Base-by-base conservation (phyloP, 1,140 invertebrate species). In the Drosophila melanica region DNA sequence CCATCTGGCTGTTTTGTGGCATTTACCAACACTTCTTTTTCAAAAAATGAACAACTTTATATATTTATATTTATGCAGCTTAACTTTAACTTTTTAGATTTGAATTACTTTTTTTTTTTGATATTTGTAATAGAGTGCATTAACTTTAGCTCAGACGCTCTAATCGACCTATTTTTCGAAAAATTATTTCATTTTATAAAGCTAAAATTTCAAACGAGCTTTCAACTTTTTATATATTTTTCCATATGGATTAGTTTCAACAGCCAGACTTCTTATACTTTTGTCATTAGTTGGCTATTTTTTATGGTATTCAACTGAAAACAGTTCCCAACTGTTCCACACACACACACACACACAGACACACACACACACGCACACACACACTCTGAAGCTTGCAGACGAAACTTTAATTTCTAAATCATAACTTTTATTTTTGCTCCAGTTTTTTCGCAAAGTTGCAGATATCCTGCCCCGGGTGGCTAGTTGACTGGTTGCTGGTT, bases 391-490 rank as follows among this genome's bases (percentile, higher is more conserved):
- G 54, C 60, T 68, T 60, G 57, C 62, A 60, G 57, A 9, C 74
- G 65, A 77, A 81, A 86, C 78, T 86, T 81, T 81, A 86, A 86
- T 85, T 85, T 86, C 78, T 75, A 70, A 86, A 85, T 86, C 81
- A 85, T 87, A 85, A 85, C 81, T 86, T 85, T 85, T 72, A 59
- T 81, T 71, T 76, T 44, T 69, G 68, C 67, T 57, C 73, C 20
- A 85, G 44, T 77, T 84, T 79, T 73, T 16, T n/a, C n/a, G 10
- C 53, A 35, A 35, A 47, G 57, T 23, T 42, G 16, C 50, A 63
- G 48, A 69, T 27, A 59, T 55, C 37, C 23, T 42, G 30, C 18
- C 30, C 51, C 54, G 23, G 47, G 47, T 54, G 51, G 37, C 18
- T 42, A 42, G 53, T 42, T 55, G 37, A 0, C 23, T 9, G 37